Evolutionary conservation across 2,797 vertebrate species (phyloP), one percentile per base, ranked within the genome.

Genomic region (Enteromius viviparus): DNA sequence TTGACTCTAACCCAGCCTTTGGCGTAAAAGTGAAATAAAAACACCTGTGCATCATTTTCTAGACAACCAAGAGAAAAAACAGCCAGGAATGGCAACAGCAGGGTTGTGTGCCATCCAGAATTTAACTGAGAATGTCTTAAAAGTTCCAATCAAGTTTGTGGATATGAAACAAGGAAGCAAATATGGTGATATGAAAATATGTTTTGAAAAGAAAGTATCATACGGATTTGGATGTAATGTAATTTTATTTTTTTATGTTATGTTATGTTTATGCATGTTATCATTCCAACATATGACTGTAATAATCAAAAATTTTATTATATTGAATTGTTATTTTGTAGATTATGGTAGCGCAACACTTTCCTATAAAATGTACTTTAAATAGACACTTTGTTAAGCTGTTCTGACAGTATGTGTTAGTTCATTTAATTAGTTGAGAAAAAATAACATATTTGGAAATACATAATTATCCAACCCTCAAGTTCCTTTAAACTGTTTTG

Each of bases 11-110:
- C 19, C 69, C 45, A 49, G n/a, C 55, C 51, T 81, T 51, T 62
- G 21, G 70, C 29, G 7, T 76, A 21, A 64, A 81, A 71, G 62
- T 58, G 10, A 60, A 29, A 23, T 37, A 26, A 53, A 70, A 78
- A 37, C 14, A 15, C 42, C 26, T 34, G 14, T 37, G 12, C 45
- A 34, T 29, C 6, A n/a, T 78, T 78, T 65, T 34, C 26, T 37
- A 29, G 58, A 32, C 26, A 78, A 70, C 40, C n/a, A 21, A 60
- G 55, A 26, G 55, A 58, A 6, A 40, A 42, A 58, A 4, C 40
- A 6, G 37, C 34, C 14, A 42, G 26, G 62, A 64, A 78, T 32
- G 62, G 21, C 32, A 64, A 32, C 4, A 9, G 68, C 40, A 32
- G 45, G 55, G 60, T 49, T 65, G 42, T 34, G 23, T 65, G 42